Evolutionary conservation across 2,888 invertebrate genomes (phyloP), one percentile per base, ranked within the genome.

Genomic region (Ypsolopha sequella): DNA sequence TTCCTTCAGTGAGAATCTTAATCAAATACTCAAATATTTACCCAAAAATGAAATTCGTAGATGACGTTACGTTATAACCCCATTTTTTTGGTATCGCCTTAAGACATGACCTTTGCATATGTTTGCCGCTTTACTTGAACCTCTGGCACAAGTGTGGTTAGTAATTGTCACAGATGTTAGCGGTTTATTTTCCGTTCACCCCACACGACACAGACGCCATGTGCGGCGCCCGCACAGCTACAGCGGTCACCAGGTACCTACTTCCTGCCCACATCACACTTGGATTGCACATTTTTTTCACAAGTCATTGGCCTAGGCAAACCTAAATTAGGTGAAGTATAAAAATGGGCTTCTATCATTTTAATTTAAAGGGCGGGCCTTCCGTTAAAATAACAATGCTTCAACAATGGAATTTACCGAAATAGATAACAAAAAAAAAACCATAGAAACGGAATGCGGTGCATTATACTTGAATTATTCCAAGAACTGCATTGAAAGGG

Each of bases 231-330:
- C 54, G 64, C 64, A 62, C 66, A 65, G 24, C 24, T 24, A 2
- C 24, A 4, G 24, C 61, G 66, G 68, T 71, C 78, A 70, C 67
- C 78, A 80, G 78, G 79, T 77, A 77, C 70, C 54, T 55, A 59
- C 62, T 69, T 74, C 75, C 72, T 75, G 68, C 66, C 68, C 58
- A 41, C 43, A 10, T 14, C 63, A 65, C 68, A 68, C 63, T 71
- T 74, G 70, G 62, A 64, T 58, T 63, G 61, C 66, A 66, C 60
- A 58, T 56, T 66, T 24, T 24, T 24, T 24, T 24, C 24, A 24
- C 24, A 24, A 24, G 24, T 24, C 24, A 24, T 24, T 24, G 24
- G 24, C 24, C 24, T 24, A 24, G 56, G 59, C 62, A 56, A 56
- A 62, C 55, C 54, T 48, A 49, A 50, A 54, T 39, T 39, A 39